phyloP scores from a whole-genome alignment of 2,888 invertebrate genomes.

The Odontothrips loti region DNA sequence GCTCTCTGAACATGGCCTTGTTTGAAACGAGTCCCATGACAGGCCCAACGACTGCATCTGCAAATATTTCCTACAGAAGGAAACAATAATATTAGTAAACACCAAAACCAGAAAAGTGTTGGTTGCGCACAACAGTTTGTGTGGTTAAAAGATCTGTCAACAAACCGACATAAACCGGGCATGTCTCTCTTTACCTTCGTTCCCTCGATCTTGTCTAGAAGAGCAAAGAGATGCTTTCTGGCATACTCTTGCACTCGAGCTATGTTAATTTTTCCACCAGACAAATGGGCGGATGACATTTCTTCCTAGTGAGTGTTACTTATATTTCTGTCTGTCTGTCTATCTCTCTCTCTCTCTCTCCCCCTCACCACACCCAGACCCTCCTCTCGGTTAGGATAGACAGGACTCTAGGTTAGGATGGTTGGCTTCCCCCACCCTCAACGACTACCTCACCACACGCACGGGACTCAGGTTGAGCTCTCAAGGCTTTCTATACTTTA shows the following conservation, averaged over 20 bases:
- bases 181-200: constrained; percentile 59
- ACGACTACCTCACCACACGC: too few species aligned
- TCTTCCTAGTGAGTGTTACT: background rate
- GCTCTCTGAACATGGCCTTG: constrained; percentile 69
- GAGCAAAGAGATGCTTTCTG: constrained; percentile 70
- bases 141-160: constrained; percentile 25
- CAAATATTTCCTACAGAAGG: constrained; percentile 62
- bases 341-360: too few species aligned
- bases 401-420: too few species aligned
- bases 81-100: background rate
- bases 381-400: too few species aligned
- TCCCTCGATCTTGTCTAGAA: constrained; percentile 81
- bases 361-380: too few species aligned
- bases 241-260: constrained; percentile 70
- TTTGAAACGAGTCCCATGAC: constrained; percentile 82
- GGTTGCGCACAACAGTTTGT: constrained; percentile 25
- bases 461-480: too few species aligned
- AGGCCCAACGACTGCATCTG: constrained; percentile 83
- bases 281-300: constrained; percentile 55
- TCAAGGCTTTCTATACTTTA: too few species aligned
- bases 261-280: constrained; percentile 70
- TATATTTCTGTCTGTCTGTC: background rate
- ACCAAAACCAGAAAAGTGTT: background rate
- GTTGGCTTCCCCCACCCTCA: too few species aligned
- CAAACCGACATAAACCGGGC: constrained; percentile 8